These are phyloP conservation scores for Oscheius sp. DNA, from an alignment of 2,888 invertebrate genomes.

Conservation along the genomic window DNA sequence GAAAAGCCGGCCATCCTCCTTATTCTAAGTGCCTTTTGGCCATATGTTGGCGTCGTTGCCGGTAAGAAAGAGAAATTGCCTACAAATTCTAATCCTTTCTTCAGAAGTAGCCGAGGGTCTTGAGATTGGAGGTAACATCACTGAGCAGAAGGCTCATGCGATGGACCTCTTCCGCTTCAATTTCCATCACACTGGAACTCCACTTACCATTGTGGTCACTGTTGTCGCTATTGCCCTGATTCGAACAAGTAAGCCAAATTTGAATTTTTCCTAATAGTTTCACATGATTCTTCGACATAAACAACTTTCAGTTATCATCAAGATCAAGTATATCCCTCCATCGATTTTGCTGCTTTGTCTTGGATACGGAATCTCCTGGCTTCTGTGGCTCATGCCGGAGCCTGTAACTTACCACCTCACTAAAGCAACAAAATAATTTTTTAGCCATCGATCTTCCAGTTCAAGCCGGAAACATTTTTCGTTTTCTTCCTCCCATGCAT, in stretches of 20 bases:
- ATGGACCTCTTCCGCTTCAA: constrained; percentile 34
- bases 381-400: not conserved
- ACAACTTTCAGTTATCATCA: not conserved
- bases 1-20: no score
- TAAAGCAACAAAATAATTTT: not conserved
- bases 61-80: no score
- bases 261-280: not conserved
- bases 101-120: constrained; percentile 26
- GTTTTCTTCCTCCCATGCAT: constrained; percentile 96
- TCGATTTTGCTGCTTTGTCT: constrained; percentile 16
- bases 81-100: no score
- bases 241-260: not conserved
- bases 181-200: constrained; percentile 34
- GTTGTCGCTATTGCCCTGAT: constrained; percentile 7
- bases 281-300: not conserved
- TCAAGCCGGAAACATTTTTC: constrained; percentile 85
- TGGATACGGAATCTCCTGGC: not conserved
- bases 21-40: no score
- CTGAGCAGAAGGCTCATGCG: constrained; percentile 17
- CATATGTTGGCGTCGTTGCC: no score
- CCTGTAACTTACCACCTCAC: not conserved
- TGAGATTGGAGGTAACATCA: constrained; percentile 1
- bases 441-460: constrained; percentile 1
- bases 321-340: not conserved
- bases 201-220: constrained; percentile 29